These are phyloP conservation scores for Drosophila pseudotakahashii DNA, from an alignment of 2,888 invertebrate species.

Conservation along the genomic window DNA sequence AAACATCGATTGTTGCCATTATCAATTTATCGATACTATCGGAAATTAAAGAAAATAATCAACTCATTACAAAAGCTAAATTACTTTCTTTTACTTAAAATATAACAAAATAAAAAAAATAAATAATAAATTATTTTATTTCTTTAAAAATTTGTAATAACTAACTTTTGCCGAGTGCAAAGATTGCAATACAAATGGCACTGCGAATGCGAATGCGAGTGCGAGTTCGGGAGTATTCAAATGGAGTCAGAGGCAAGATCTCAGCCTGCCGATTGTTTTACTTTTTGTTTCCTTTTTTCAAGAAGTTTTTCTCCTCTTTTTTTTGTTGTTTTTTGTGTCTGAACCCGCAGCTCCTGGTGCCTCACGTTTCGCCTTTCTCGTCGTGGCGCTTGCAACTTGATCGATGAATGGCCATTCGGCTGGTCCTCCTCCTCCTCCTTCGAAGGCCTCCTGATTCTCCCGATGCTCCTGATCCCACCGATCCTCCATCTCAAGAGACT, in stretches of 20 bases:
- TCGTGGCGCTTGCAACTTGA: slow-evolving; percentile 79
- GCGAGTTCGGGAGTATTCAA: slow-evolving; percentile 61
- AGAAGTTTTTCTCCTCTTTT: slow-evolving; percentile 2
- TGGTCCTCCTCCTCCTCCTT: neutral
- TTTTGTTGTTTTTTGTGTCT: slow-evolving; percentile 6
- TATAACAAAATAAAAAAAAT: too few species aligned
- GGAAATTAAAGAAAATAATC: too few species aligned
- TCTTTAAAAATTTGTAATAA: too few species aligned
- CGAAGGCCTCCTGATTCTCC: too few species aligned
- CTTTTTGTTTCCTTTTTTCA: neutral
- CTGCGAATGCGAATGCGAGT: slow-evolving; percentile 38
- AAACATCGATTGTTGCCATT: too few species aligned
- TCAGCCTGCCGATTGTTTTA: slow-evolving; percentile 55
- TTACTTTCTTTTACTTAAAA: too few species aligned
- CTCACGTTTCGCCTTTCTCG: slow-evolving; percentile 68
- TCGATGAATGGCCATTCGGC: slow-evolving; percentile 75
- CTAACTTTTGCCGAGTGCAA: slow-evolving; percentile 4
- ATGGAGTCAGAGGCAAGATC: slow-evolving; percentile 63
- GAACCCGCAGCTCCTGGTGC: slow-evolving; percentile 46
- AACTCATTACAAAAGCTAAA: too few species aligned
- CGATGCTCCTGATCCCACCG: neutral
- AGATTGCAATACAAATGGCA: slow-evolving; percentile 3
- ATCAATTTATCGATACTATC: too few species aligned
- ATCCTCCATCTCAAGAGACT: neutral
- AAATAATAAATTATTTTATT: too few species aligned